Evolutionary conservation across 2,797 vertebrate species (phyloP).

Genomic region (Gephyroberyx darwinii): DNA sequence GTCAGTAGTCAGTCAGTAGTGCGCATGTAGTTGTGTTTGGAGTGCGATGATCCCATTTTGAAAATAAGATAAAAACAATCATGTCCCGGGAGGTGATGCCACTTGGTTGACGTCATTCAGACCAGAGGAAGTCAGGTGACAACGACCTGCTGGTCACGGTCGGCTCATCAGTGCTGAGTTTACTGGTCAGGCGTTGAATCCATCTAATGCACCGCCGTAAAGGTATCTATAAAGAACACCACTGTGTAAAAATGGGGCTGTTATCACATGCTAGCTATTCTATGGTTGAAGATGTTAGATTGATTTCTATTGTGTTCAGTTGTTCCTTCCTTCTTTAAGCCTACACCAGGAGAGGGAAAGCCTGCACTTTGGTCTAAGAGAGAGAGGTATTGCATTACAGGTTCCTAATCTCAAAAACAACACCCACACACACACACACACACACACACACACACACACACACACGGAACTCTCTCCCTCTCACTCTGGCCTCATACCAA

Average conservation of each 20-base stretch:
- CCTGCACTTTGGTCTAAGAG: conserved; percentile 57
- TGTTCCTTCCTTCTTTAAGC: conserved; percentile 25
- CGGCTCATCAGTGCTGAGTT: conserved; percentile 15
- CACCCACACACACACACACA: conserved; percentile 29
- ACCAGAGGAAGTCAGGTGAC: neutral
- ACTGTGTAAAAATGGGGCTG: neutral
- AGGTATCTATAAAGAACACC: neutral
- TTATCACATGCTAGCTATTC: neutral
- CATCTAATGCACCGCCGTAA: neutral
- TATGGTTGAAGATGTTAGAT: neutral
- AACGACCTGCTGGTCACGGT: neutral
- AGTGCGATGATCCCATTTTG: neutral
- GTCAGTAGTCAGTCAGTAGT: conserved; percentile 13
- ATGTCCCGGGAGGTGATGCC: neutral
- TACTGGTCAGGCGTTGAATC: neutral
- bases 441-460: conserved; percentile 33
- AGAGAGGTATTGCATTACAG: conserved; percentile 46
- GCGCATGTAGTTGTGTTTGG: conserved; percentile 6
- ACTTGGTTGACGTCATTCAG: conserved; percentile 17
- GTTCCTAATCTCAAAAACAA: conserved; percentile 64
- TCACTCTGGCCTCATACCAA: conserved; percentile 56
- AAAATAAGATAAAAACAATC: neutral
- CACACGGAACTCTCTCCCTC: conserved; percentile 40
- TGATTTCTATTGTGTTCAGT: neutral
- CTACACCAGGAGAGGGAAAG: conserved; percentile 14